These are phyloP conservation scores for Pantelozetes paolii DNA, from an alignment of 2,888 invertebrate genomes.

Conservation along the genomic window DNA sequence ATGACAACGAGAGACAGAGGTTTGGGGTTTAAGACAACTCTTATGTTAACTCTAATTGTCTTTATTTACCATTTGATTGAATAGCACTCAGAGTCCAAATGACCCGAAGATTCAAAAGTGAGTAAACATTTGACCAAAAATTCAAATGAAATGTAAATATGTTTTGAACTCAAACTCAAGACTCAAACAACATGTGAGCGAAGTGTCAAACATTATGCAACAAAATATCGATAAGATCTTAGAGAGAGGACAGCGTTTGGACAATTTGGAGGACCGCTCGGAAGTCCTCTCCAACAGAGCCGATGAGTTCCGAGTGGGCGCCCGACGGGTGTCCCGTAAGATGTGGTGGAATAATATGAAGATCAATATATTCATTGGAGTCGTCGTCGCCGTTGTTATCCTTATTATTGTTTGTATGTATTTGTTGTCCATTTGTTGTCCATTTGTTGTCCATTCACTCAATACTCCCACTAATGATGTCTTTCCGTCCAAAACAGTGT, in stretches of 20 bases:
- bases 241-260: slow-evolving; percentile 44
- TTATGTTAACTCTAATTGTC: neutral
- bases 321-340: slow-evolving; percentile 42
- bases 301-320: slow-evolving; percentile 44
- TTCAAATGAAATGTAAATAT: slow-evolving; percentile 9
- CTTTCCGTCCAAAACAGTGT: neutral
- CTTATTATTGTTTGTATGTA: slow-evolving; percentile 43
- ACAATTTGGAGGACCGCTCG: slow-evolving; percentile 45
- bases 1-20: slow-evolving; percentile 9
- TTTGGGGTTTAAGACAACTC: neutral
- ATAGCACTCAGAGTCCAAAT: slow-evolving; percentile 16
- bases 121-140: slow-evolving; percentile 3
- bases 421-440: neutral
- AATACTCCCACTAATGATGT: too few relatives aligned
- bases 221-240: slow-evolving; percentile 46
- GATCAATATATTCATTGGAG: slow-evolving; percentile 44
- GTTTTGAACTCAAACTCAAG: neutral
- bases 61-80: neutral
- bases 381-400: slow-evolving; percentile 42
- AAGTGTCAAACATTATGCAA: slow-evolving; percentile 44
- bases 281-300: slow-evolving; percentile 43
- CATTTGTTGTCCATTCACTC: neutral
- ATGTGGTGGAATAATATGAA: slow-evolving; percentile 47
- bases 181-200: slow-evolving; percentile 41
- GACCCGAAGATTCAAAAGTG: slow-evolving; percentile 39